Conservation (phyloP, 2,113 vertebrate genomes). For the Ceyx cyanopectus region DNA sequence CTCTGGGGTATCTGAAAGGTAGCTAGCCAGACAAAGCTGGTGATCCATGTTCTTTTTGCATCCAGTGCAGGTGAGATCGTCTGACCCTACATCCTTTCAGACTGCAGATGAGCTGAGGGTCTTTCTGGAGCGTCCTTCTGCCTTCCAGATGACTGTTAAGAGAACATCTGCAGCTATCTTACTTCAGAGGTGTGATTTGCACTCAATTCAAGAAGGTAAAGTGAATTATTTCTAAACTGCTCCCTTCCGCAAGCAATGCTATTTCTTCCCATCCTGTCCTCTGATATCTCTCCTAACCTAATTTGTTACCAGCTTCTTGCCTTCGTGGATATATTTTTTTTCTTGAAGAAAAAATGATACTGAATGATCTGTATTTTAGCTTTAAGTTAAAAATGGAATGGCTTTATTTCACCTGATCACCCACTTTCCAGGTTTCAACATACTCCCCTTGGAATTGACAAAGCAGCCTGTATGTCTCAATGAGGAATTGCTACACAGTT, state of each 20-base stretch:
- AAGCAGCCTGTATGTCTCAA: background rate
- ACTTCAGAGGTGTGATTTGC: background rate
- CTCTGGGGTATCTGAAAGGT: background rate
- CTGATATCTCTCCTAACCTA: background rate
- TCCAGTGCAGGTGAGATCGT: background rate
- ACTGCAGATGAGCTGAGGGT: background rate
- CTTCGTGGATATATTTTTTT: background rate
- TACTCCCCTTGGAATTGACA: background rate
- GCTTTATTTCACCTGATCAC: background rate
- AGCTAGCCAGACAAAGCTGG: background rate
- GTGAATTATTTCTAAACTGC: background rate
- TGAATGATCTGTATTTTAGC: background rate
- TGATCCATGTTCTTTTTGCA: background rate
- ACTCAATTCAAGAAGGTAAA: background rate
- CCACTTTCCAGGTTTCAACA: background rate
- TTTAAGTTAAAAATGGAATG: background rate
- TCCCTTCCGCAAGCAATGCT: background rate
- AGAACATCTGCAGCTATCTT: background rate
- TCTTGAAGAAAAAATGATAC: background rate
- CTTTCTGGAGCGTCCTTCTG: background rate
- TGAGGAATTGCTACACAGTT: background rate
- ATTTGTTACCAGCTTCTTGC: background rate
- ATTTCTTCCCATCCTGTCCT: background rate
- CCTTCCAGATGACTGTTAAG: background rate
- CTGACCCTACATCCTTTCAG: background rate